Percentiles rank a stretch among this genome's conserved stretches.
Conservation (phyloP, 2,113 vertebrate species). For the Mungos mungo region DNA sequence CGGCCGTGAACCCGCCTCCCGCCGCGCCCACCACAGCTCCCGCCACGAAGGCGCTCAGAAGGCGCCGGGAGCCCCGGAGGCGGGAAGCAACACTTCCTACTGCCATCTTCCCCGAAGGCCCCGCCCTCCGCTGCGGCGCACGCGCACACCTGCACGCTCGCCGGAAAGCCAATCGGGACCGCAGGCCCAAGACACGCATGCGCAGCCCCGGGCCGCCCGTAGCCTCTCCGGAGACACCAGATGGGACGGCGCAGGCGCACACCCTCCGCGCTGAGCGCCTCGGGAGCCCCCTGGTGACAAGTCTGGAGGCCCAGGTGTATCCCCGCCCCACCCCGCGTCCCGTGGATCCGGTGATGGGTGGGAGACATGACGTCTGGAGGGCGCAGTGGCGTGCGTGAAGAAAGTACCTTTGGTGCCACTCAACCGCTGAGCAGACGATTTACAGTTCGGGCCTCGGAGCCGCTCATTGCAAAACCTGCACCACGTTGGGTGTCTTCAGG, state of each 20-base stretch:
- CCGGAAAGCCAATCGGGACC: neutral
- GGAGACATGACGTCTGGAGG: fast-evolving
- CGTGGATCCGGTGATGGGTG: fast-evolving
- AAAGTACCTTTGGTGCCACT: neutral
- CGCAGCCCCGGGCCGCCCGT: fast-evolving
- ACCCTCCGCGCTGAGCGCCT: neutral
- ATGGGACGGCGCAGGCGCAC: neutral
- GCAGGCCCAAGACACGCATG: neutral
- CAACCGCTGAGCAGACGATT: neutral
- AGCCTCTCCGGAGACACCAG: fast-evolving
- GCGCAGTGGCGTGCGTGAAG: neutral
- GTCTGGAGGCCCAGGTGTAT: neutral
- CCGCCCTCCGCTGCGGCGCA: fast-evolving
- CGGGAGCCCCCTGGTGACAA: constrained; percentile 18
- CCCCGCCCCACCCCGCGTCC: fast-evolving
- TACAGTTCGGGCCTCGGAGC: neutral
- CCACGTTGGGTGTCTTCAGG: neutral
- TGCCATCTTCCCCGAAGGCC: constrained; percentile 46
- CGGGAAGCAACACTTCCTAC: neutral
- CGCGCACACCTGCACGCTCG: neutral
- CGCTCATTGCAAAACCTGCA: neutral
- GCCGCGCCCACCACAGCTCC: constrained; percentile 74
- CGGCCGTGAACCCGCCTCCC: constrained; percentile 69
- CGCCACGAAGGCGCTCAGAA: constrained; percentile 77
- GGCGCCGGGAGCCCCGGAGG: constrained; percentile 49